phyloP scores from a whole-genome alignment of 1,140 invertebrate genomes.

The Aphelenchoides avenae region DNA sequence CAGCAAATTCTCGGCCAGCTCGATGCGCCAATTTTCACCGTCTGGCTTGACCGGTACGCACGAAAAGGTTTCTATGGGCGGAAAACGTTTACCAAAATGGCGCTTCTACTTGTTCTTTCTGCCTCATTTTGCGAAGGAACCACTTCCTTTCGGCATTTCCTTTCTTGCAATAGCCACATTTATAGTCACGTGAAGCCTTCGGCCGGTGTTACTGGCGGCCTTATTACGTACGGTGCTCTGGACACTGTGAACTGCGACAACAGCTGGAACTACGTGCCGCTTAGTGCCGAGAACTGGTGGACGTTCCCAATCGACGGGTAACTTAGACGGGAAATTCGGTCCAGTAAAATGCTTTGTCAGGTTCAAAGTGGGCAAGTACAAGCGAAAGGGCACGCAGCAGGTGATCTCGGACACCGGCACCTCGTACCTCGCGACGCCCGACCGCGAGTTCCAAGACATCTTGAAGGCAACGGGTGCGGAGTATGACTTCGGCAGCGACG shows the following conservation, averaged over 20 bases:
- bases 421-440: slow-evolving; percentile 10
- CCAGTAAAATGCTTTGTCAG: background rate
- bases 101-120: too few relatives aligned
- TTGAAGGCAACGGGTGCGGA: slow-evolving; percentile 7
- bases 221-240: slow-evolving; percentile 25
- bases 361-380: slow-evolving; percentile 17
- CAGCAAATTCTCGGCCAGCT: slow-evolving; percentile 17
- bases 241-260: slow-evolving; percentile 20
- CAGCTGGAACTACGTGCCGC: slow-evolving; percentile 20
- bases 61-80: too few relatives aligned
- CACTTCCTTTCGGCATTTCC: too few relatives aligned
- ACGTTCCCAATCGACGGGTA: slow-evolving; percentile 16
- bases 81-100: slow-evolving; percentile 10
- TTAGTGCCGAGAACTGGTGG: slow-evolving; percentile 16
- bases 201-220: slow-evolving; percentile 20
- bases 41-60: slow-evolving; percentile 19
- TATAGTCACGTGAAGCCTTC: background rate
- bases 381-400: background rate
- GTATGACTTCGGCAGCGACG: slow-evolving; percentile 9
- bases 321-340: background rate
- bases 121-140: too few relatives aligned
- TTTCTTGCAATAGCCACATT: background rate
- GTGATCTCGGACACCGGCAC: slow-evolving; percentile 32
- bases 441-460: slow-evolving; percentile 10
- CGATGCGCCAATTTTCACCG: slow-evolving; percentile 17